Percentiles rank a stretch among this genome's conserved stretches.
phyloP scores from a whole-genome alignment of 2,888 invertebrate species.

The Lasius fuliginosus region DNA sequence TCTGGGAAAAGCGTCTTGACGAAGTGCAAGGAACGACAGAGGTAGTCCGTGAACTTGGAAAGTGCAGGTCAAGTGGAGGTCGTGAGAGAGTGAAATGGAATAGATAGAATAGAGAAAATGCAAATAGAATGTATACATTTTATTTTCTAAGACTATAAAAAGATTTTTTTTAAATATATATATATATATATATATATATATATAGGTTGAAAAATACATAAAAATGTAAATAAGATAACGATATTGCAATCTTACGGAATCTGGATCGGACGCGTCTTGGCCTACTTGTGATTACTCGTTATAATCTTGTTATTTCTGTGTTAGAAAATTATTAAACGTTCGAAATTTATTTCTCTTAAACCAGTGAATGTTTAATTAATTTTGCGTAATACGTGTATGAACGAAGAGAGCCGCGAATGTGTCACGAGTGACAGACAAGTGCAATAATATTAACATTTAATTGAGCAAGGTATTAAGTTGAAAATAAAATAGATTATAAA shows the following conservation, averaged over 20 bases:
- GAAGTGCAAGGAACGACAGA: conserved; percentile 19
- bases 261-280: neutral
- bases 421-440: neutral
- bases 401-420: neutral
- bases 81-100: conserved; percentile 25
- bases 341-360: neutral
- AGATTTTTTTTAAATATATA: neutral
- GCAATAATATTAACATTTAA: neutral
- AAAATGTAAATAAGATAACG: neutral
- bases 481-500: neutral
- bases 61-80: conserved; percentile 5
- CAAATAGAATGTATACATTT: neutral
- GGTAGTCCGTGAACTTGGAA: conserved; percentile 47
- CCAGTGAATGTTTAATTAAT: neutral
- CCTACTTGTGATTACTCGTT: neutral
- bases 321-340: neutral
- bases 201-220: neutral
- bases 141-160: neutral
- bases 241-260: neutral
- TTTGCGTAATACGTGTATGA: neutral
- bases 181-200: neutral
- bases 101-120: neutral
- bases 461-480: neutral
- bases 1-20: neutral
- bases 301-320: neutral